A percentile compares a stretch with the other conserved stretches of the same genome.
These are phyloP conservation scores for Chelonoidis abingdonii DNA, from an alignment of 2,113 vertebrate species.

Conservation along the genomic window DNA sequence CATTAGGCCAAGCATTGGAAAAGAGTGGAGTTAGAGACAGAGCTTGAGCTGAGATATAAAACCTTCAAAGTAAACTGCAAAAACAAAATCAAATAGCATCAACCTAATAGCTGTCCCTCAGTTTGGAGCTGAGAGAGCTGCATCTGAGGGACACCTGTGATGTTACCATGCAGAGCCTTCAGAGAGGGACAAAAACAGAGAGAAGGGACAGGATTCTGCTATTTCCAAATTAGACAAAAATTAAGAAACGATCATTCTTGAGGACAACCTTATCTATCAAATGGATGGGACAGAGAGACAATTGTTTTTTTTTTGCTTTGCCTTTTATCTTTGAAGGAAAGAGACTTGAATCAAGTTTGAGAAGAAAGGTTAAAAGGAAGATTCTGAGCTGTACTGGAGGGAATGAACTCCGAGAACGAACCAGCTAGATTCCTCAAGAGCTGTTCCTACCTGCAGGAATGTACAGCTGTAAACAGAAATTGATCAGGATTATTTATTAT, in stretches of 20 bases:
- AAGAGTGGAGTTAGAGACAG: constrained; percentile 3
- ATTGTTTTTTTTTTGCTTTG: not conserved
- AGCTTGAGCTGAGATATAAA: not conserved
- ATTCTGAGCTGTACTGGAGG: not conserved
- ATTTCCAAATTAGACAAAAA: not conserved
- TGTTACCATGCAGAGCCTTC: not conserved
- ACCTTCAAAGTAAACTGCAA: constrained; percentile 29
- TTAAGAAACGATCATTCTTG: too few species aligned
- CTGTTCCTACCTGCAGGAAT: not conserved
- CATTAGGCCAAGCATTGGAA: constrained; percentile 24
- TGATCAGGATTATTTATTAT: constrained; percentile 37
- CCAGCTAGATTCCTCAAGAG: not conserved
- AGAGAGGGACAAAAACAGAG: not conserved
- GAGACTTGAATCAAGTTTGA: not conserved
- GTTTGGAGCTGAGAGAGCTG: not conserved
- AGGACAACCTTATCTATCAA: not conserved
- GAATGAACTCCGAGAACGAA: not conserved
- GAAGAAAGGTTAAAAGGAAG: not conserved
- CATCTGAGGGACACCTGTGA: constrained; percentile 1
- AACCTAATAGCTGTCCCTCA: not conserved
- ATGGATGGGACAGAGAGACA: not conserved
- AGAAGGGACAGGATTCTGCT: not conserved
- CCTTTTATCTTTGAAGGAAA: constrained; percentile 3
- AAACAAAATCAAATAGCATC: constrained; percentile 40
- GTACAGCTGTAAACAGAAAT: not conserved